Evolutionary conservation across 1,140 invertebrate species (phyloP).

Genomic region (Neomicropteryx cornuta): DNA sequence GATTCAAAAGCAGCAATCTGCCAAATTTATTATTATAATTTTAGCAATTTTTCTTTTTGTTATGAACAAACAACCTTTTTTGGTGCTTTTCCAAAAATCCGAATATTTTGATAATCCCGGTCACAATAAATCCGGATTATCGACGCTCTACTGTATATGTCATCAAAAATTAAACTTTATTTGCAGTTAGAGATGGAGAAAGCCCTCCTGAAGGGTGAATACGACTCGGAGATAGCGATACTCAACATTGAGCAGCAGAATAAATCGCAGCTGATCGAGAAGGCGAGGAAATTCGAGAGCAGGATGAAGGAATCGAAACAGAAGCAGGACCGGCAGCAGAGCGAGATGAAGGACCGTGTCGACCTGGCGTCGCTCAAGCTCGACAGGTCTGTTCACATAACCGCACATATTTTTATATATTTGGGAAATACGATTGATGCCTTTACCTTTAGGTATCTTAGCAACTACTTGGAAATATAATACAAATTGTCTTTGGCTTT

Average conservation of each 20-base stretch:
- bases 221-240: conserved; percentile 62
- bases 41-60: conserved; percentile 1
- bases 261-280: conserved; percentile 50
- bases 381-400: conserved; percentile 21
- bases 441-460: too few species aligned
- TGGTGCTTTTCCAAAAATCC: too few species aligned
- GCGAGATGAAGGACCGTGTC: conserved; percentile 47
- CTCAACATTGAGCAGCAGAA: conserved; percentile 61
- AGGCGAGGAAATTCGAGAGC: conserved; percentile 40
- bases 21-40: too few species aligned
- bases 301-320: conserved; percentile 37
- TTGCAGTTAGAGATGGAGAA: conserved; percentile 73
- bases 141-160: conserved; percentile 1
- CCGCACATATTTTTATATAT: too few species aligned
- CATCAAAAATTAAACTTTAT: conserved; percentile 11
- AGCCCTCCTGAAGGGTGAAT: conserved; percentile 70
- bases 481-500: too few species aligned
- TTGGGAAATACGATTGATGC: too few species aligned
- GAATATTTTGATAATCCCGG: too few species aligned
- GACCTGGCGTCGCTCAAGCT: conserved; percentile 38
- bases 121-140: too few species aligned
- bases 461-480: too few species aligned
- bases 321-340: conserved; percentile 43
- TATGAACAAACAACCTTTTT: too few species aligned
- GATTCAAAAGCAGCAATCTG: too few species aligned